A percentile compares a stretch with the other conserved stretches of the same genome.
phyloP scores from a whole-genome alignment of 2,888 invertebrate genomes.

The Stenoptilia bipunctidactyla region DNA sequence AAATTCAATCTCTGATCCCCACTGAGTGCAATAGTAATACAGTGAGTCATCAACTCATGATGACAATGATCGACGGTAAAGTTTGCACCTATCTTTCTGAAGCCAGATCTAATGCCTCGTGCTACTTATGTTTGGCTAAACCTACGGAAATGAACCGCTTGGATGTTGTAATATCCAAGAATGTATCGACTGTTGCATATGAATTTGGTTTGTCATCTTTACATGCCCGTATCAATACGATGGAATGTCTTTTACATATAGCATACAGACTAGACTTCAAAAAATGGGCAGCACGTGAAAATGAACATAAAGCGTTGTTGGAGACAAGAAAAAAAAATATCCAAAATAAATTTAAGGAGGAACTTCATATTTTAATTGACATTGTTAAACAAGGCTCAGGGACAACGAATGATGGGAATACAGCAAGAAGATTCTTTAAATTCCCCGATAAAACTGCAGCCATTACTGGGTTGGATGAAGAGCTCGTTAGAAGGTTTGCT shows the following conservation, averaged over 20 bases:
- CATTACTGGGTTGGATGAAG: slow-evolving; percentile 12
- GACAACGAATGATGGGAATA: slow-evolving; percentile 11
- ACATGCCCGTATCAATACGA: slow-evolving; percentile 7
- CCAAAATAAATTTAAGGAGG: slow-evolving; percentile 5
- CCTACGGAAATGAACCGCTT: slow-evolving; percentile 11
- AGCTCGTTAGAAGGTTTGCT: slow-evolving; percentile 8
- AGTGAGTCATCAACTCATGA: slow-evolving; percentile 10
- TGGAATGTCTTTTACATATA: slow-evolving; percentile 11
- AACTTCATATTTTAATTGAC: slow-evolving; percentile 5
- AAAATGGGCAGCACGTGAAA: slow-evolving; percentile 4
- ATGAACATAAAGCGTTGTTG: neutral
- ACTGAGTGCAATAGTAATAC: slow-evolving; percentile 7
- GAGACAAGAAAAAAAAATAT: slow-evolving; percentile 7
- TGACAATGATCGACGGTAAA: slow-evolving; percentile 12
- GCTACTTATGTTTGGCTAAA: slow-evolving; percentile 13
- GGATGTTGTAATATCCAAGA: slow-evolving; percentile 1
- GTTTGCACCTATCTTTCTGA: slow-evolving; percentile 8
- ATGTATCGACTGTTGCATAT: neutral
- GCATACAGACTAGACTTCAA: slow-evolving; percentile 7
- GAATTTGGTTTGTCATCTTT: slow-evolving; percentile 10
- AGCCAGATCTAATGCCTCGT: slow-evolving; percentile 8
- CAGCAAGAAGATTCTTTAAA: slow-evolving; percentile 11
- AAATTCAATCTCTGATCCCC: slow-evolving; percentile 7
- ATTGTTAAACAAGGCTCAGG: slow-evolving; percentile 10
- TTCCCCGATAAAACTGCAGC: slow-evolving; percentile 8